A percentile compares a stretch with the other conserved stretches of the same genome.
Conservation (phyloP, 2,113 vertebrate genomes). For the Antechinus flavipes region DNA sequence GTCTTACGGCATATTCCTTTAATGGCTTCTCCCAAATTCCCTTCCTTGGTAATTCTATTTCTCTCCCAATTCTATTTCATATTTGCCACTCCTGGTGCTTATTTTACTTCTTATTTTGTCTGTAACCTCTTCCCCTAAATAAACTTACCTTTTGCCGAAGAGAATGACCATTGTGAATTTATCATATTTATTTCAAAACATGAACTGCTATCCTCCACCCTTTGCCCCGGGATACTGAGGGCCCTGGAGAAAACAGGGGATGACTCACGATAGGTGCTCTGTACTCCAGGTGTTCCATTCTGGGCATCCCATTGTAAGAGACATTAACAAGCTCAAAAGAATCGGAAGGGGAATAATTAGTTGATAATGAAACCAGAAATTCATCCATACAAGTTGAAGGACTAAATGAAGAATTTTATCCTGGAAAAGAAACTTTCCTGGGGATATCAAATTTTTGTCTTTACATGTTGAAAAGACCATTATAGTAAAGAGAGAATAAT, state of each 20-base stretch:
- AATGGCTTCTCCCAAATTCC: too few species aligned
- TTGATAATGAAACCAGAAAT: not conserved
- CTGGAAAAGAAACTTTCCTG: not conserved
- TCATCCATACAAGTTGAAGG: not conserved
- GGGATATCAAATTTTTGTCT: not conserved
- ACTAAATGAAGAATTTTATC: not conserved
- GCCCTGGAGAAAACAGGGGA: not conserved
- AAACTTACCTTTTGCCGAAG: too few species aligned
- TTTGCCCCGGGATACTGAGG: constrained; percentile 86
- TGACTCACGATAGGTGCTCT: not conserved
- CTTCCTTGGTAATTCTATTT: too few species aligned
- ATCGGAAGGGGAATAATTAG: not conserved
- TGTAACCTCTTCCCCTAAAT: too few species aligned
- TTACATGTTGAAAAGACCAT: not conserved
- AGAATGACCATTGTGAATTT: too few species aligned
- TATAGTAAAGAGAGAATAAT: not conserved
- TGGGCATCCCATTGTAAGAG: not conserved
- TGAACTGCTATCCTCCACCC: constrained; percentile 72
- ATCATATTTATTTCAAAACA: too few species aligned
- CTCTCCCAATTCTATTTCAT: too few species aligned
- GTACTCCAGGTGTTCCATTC: not conserved
- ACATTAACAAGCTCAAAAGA: not conserved
- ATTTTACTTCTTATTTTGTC: too few species aligned
- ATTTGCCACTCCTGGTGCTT: too few species aligned
- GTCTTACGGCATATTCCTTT: too few species aligned